Conservation (phyloP, 2,888 invertebrate species). For the Lasioglossum figueresi region DNA sequence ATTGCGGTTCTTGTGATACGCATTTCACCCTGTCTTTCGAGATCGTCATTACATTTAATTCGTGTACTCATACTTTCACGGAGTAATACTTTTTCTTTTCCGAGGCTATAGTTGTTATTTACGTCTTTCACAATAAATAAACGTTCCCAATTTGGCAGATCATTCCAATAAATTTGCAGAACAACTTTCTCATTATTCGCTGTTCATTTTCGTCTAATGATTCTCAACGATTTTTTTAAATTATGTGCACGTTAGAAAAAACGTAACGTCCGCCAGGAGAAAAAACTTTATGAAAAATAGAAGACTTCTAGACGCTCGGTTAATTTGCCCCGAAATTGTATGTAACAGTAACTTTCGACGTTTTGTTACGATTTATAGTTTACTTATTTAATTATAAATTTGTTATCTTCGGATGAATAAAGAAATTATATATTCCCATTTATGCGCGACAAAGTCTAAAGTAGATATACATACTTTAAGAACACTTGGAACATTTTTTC, state of each 20-base stretch:
- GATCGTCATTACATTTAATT: constrained; percentile 19
- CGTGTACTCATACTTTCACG: not conserved
- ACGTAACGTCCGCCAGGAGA: not conserved
- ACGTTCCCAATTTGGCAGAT: not conserved
- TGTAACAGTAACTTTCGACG: constrained; percentile 3
- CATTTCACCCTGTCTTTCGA: constrained; percentile 9
- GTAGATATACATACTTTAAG: constrained; percentile 11
- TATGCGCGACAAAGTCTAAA: not conserved
- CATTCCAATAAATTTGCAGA: not conserved
- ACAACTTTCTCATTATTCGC: not conserved
- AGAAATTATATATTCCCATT: constrained; percentile 5
- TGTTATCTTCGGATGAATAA: not conserved
- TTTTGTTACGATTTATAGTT: constrained; percentile 7
- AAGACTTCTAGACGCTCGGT: not conserved
- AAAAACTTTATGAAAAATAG: not conserved
- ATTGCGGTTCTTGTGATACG: constrained; percentile 5
- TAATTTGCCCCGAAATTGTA: not conserved
- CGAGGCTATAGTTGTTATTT: not conserved
- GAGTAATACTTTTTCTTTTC: constrained; percentile 7
- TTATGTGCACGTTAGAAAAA: not conserved
- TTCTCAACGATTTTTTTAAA: not conserved
- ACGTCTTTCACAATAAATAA: not conserved
- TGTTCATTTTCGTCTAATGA: not conserved
- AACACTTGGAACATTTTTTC: constrained; percentile 17
- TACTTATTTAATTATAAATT: constrained; percentile 1